Evolutionary conservation across 1,140 invertebrate genomes (phyloP), one percentile per base, ranked within the genome.

Genomic region (Drosophila jambulina): DNA sequence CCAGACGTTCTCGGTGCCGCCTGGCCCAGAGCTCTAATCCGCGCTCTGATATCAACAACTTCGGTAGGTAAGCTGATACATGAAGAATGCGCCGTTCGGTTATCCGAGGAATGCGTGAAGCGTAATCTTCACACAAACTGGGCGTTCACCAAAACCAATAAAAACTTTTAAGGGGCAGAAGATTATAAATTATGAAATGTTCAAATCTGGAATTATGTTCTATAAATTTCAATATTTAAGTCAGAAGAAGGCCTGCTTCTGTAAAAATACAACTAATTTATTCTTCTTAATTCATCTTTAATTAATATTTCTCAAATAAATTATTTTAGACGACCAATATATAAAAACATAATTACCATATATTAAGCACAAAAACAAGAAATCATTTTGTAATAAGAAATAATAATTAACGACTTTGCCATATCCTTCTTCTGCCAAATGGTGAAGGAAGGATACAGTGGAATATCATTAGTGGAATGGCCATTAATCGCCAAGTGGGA

Each of bases 61-160:
- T 21, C 15, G 38, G 62, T 38, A 21, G 48, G 64, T 64, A 78
- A 78, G 48, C 40, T 46, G 67, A 78, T 59, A 75, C 17, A 38
- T 51, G 12, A 78, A 60, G 74, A 76, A 76, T 77, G 72, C 34
- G n/a, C 13, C 23, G 38, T 32, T 51, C 42, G 65, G 53, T 56
- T 36, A 42, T 68, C 67, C 46, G 40, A 51, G 71, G 69, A 63
- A 75, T 75, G 71, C 71, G 57, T 62, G 1, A 21, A 19, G 57
- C 42, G 27, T 42, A 36, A 75, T 75, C 71, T 63, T 34, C 9
- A 27, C 15, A 38, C 36, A 40, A 63, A 46, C 56, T 36, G 53
- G 71, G 45, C 17, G 58, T 40, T 45, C 13, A 19, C 29, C 23
- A 19, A 45, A 19, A 15, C 38, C 15, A 40, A 58, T 15, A n/a